Conservation (phyloP, 1,140 invertebrate genomes). For the Colletes gigas region DNA sequence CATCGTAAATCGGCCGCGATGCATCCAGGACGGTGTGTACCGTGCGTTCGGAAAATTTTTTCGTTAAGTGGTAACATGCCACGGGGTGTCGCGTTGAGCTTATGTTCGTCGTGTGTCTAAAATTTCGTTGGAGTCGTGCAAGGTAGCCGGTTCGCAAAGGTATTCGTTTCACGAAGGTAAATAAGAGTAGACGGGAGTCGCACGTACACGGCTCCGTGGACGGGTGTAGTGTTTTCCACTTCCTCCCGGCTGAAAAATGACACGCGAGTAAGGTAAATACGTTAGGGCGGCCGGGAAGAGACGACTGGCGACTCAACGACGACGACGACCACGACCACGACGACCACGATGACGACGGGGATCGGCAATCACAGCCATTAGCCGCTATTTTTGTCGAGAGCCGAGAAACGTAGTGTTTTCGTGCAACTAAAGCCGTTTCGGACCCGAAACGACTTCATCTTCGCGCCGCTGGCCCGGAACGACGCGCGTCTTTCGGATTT, state of each 20-base stretch:
- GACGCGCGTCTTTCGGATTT: constrained; percentile 2
- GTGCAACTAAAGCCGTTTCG: constrained; percentile 46
- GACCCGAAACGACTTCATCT: constrained; percentile 17
- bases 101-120: constrained; percentile 30
- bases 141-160: constrained; percentile 33
- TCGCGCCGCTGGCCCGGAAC: not conserved
- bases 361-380: constrained; percentile 58
- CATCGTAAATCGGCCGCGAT: not conserved
- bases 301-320: constrained; percentile 1
- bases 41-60: constrained; percentile 4
- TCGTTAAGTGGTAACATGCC: no score
- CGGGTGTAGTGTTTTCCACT: constrained; percentile 42
- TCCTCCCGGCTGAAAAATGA: constrained; percentile 49
- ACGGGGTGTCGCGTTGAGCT: constrained; percentile 10
- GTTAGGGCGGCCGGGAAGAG: constrained; percentile 12
- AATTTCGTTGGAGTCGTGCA: constrained; percentile 40
- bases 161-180: constrained; percentile 40
- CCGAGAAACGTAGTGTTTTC: constrained; percentile 49
- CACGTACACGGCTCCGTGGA: not conserved
- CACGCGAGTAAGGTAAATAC: constrained; percentile 51
- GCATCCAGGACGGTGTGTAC: not conserved
- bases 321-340: not conserved
- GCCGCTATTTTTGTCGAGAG: constrained; percentile 55
- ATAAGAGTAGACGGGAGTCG: not conserved
- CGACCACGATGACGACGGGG: constrained; percentile 1